A percentile compares a stretch with the other conserved stretches of the same genome.
phyloP scores from a whole-genome alignment of 2,888 invertebrate species.

The Clepsis dumicolana region DNA sequence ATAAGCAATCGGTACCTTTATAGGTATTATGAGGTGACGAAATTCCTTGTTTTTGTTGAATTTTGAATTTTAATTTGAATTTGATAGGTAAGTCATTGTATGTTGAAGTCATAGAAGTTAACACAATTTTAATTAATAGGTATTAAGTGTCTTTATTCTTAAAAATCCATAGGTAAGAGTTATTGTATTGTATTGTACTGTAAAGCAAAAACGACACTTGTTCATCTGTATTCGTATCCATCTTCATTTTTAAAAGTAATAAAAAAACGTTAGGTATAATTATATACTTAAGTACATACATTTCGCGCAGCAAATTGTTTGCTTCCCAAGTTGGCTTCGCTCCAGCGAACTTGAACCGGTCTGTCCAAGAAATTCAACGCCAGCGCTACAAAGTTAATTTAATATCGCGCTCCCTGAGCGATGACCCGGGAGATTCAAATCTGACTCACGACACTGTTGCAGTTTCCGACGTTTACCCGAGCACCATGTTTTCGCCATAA shows the following conservation, averaged over 20 bases:
- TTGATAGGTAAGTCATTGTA: too few relatives aligned
- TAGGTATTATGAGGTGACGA: too few relatives aligned
- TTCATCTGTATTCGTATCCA: neutral
- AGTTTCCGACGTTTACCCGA: conserved; percentile 1
- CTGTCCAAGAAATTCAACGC: conserved; percentile 44
- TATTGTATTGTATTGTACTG: too few relatives aligned
- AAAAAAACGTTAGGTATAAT: neutral
- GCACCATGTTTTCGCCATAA: conserved; percentile 1
- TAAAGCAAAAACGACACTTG: too few relatives aligned
- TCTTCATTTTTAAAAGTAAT: neutral
- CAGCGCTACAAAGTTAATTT: conserved; percentile 47
- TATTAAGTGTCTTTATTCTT: too few relatives aligned
- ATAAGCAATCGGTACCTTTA: neutral
- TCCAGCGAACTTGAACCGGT: conserved; percentile 41
- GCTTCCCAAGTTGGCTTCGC: conserved; percentile 43
- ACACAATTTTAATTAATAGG: too few relatives aligned
- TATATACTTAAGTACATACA: conserved; percentile 20
- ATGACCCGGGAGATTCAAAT: conserved; percentile 42
- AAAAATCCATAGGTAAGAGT: too few relatives aligned
- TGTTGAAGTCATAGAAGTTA: too few relatives aligned
- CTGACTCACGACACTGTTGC: conserved; percentile 17
- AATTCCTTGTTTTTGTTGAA: neutral
- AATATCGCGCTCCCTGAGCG: conserved; percentile 45
- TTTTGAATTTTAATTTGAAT: too few relatives aligned
- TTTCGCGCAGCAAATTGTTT: conserved; percentile 35